A percentile compares a stretch with the other conserved stretches of the same genome.
Conservation (phyloP, 2,113 vertebrate species). For the Gallinago undulata region DNA sequence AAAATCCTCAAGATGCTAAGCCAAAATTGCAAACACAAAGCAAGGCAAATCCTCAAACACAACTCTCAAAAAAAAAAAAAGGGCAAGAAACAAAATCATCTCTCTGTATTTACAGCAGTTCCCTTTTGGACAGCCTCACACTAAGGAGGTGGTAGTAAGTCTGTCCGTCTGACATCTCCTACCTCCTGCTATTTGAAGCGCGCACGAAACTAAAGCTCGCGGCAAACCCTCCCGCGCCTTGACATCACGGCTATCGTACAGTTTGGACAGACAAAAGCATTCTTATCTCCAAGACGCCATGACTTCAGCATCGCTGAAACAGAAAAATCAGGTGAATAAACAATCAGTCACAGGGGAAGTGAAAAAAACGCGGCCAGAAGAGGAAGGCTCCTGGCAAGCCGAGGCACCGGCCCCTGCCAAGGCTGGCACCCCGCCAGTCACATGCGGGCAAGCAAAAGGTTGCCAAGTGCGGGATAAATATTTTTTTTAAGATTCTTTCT, state of each 20-base stretch:
- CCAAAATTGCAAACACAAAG: background rate
- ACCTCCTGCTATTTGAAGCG: background rate
- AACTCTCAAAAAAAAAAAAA: background rate
- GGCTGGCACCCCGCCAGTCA: constrained; percentile 58
- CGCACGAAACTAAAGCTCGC: background rate
- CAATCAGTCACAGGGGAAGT: background rate
- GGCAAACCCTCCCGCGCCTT: background rate
- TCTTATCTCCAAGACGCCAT: background rate
- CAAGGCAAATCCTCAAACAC: background rate
- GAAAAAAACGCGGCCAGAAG: background rate
- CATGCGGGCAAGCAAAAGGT: constrained; percentile 52
- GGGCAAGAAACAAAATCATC: background rate
- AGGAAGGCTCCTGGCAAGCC: constrained; percentile 77
- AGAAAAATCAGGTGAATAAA: constrained; percentile 60
- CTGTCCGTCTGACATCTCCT: background rate
- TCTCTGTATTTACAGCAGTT: background rate
- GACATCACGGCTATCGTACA: background rate
- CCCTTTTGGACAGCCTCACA: background rate
- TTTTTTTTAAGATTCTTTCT: constrained; percentile 41
- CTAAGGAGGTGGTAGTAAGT: background rate
- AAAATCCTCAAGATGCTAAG: background rate
- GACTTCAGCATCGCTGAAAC: background rate
- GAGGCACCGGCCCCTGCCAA: constrained; percentile 23
- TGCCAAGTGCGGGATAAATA: constrained; percentile 65
- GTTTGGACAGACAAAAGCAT: background rate